Evolutionary conservation across 2,797 vertebrate genomes (phyloP), one percentile per base, ranked within the genome.

Genomic region (Trachurus trachurus): DNA sequence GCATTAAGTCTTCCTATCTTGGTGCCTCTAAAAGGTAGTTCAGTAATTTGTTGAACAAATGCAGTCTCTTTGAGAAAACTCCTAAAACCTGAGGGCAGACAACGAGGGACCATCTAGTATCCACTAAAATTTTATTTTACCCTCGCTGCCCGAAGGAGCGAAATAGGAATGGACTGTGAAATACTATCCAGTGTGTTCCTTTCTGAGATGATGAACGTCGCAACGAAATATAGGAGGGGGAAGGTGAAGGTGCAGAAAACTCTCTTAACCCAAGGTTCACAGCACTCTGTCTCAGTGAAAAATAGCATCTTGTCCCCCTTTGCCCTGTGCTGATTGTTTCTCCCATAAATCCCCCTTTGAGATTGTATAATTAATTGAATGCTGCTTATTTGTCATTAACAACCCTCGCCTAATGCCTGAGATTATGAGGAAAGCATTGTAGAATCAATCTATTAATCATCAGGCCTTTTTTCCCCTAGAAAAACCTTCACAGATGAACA

Each of bases 331-430:
- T 90, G 89, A 92, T 92, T 88, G 89, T 93, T 94, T 95, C 89
- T 79, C 80, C 89, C 90, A 93, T 90, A 93, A 95, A 94, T 93
- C 92, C 92, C 92, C 87, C 87, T 94, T 90, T 86, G 85, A 93
- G 92, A 89, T 92, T 83, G 85, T 81, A 83, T 93, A 93, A 95
- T 95, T 93, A 94, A 95, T 93, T 93, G 86, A 91, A 91, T 80
- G 83, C 86, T 85, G 84, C 87, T 93, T 93, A 93, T 94, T 94
- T 93, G 90, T 91, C 87, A 91, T 94, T 90, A 93, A 92, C 89
- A 90, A 74, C 53, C 78, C 83, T 87, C 21, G 78, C 81, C 89
- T 92, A 93, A 93, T 92, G 92, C 84, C 73, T 76, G 83, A 91
- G 87, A 94, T 93, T 94, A 90, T 88, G 87, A 91, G 89, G 78